These are phyloP conservation scores for Cinclus mexicanus DNA, from an alignment of 2,113 vertebrate species.

Conservation along the genomic window DNA sequence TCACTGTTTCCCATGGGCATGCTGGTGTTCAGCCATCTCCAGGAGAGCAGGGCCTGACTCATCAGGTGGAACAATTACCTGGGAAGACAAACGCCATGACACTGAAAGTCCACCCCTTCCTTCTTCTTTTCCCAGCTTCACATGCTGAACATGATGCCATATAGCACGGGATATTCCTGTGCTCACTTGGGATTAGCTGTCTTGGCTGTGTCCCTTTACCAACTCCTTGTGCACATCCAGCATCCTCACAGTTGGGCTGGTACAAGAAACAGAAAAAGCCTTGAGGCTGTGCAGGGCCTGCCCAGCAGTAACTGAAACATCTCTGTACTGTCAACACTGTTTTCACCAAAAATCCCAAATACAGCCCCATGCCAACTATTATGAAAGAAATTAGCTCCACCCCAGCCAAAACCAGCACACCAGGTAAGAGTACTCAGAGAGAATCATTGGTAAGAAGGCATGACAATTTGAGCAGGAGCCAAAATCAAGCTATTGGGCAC, in stretches of 20 bases:
- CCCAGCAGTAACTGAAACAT: neutral
- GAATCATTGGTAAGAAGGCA: neutral
- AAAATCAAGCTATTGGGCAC: neutral
- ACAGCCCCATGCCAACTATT: neutral
- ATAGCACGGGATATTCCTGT: neutral
- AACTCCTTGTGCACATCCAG: neutral
- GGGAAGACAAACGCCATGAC: neutral
- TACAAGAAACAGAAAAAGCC: neutral
- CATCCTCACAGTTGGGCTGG: fast-evolving
- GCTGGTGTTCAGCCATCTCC: neutral
- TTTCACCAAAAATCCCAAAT: neutral
- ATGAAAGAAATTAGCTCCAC: neutral
- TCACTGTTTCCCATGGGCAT: neutral
- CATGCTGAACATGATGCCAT: neutral
- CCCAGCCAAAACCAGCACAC: neutral
- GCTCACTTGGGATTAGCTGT: neutral
- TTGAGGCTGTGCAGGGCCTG: neutral
- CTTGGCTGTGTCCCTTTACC: neutral
- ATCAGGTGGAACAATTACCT: neutral
- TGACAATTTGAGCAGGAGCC: neutral
- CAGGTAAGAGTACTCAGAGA: neutral
- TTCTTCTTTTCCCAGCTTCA: neutral
- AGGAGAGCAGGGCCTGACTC: neutral
- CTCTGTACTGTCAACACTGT: neutral
- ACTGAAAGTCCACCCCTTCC: neutral